Conservation (phyloP, 1,140 invertebrate genomes). For the Acromyrmex heyeri region DNA sequence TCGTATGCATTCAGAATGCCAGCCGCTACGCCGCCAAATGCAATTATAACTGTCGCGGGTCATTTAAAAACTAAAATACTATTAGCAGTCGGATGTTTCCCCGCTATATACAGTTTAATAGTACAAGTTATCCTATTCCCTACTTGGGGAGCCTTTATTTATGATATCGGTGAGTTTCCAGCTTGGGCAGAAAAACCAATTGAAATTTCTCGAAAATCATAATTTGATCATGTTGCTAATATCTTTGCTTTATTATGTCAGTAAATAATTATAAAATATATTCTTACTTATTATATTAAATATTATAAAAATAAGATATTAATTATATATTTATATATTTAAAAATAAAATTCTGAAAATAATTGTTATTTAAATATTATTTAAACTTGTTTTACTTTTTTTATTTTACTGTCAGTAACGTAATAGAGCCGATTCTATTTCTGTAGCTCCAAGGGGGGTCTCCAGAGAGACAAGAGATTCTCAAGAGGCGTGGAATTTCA, state of each 20-base stretch:
- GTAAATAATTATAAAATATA: background rate
- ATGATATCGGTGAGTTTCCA: slow-evolving; percentile 86
- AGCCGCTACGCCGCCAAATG: slow-evolving; percentile 94
- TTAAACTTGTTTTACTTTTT: too few species aligned
- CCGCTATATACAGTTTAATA: slow-evolving; percentile 80
- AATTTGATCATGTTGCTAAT: background rate
- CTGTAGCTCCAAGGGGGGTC: too few species aligned
- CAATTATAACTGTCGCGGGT: slow-evolving; percentile 93
- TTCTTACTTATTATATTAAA: background rate
- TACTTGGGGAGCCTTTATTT: slow-evolving; percentile 85
- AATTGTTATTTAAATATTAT: too few species aligned
- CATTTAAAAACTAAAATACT: slow-evolving; percentile 91
- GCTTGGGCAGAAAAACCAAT: slow-evolving; percentile 78
- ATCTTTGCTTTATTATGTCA: background rate
- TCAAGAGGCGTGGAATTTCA: too few species aligned
- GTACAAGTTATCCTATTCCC: slow-evolving; percentile 81
- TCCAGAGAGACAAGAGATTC: too few species aligned
- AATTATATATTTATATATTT: background rate
- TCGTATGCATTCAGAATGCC: slow-evolving; percentile 93
- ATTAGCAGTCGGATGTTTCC: slow-evolving; percentile 86
- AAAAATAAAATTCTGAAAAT: too few species aligned
- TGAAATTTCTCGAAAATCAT: background rate
- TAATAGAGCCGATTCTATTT: too few species aligned
- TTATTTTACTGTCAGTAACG: too few species aligned
- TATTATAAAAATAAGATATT: background rate